Conservation (phyloP, 2,888 invertebrate species). For the Sinohyriopsis cumingii region DNA sequence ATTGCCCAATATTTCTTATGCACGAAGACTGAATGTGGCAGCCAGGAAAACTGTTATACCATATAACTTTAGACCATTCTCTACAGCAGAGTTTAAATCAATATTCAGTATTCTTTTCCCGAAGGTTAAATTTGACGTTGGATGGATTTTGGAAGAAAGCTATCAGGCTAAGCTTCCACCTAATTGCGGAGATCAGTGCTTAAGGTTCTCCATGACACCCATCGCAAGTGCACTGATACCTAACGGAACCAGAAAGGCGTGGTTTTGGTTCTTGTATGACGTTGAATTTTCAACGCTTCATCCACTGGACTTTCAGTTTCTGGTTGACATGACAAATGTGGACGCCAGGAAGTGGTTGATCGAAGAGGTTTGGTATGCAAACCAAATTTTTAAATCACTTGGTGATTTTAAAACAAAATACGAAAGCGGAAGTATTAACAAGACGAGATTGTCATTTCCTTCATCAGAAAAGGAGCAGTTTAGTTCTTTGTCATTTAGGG, state of each 20-base stretch:
- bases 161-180: conserved; percentile 49
- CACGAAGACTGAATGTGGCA: conserved; percentile 34
- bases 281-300: conserved; percentile 59
- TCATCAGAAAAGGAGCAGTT: conserved; percentile 29
- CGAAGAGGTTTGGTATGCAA: conserved; percentile 59
- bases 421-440: conserved; percentile 43
- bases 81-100: conserved; percentile 53
- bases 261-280: conserved; percentile 63
- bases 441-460: conserved; percentile 49
- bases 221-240: conserved; percentile 55
- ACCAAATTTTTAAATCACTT: conserved; percentile 48
- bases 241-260: conserved; percentile 52
- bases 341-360: conserved; percentile 54
- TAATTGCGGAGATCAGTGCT: conserved; percentile 49
- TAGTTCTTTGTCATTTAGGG: conserved; percentile 49
- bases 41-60: conserved; percentile 53
- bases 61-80: conserved; percentile 58
- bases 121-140: conserved; percentile 37
- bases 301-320: conserved; percentile 63
- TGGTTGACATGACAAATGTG: conserved; percentile 54
- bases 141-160: conserved; percentile 51
- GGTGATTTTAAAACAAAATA: conserved; percentile 49
- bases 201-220: conserved; percentile 59
- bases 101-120: conserved; percentile 48
- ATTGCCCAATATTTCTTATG: conserved; percentile 44